phyloP scores from a whole-genome alignment of 2,113 vertebrate species.

The Crocuta crocuta region DNA sequence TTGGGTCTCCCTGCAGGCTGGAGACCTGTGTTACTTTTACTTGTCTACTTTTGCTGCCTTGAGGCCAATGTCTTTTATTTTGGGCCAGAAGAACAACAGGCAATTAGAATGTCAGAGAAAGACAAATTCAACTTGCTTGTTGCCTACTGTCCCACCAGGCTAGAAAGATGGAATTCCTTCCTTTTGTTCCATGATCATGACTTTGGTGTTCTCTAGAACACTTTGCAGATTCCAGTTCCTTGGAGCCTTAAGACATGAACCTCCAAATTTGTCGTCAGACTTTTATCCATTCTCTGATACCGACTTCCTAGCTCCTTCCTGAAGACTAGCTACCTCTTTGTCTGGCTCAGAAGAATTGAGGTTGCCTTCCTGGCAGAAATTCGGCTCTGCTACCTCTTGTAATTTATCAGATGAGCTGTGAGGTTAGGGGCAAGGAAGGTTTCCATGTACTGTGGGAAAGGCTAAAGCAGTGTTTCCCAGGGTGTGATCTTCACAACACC shows the following conservation, averaged over 20 bases:
- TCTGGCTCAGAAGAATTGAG: not conserved
- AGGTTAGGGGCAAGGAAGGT: not conserved
- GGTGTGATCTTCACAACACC: not conserved
- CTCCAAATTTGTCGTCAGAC: not conserved
- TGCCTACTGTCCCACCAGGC: not conserved
- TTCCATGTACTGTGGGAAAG: not conserved
- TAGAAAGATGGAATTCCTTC: not conserved
- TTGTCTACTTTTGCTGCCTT: not conserved
- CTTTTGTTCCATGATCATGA: not conserved
- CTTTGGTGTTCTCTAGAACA: not conserved
- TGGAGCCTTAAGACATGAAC: not conserved
- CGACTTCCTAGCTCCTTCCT: not conserved
- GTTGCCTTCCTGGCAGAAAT: not conserved
- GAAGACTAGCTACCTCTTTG: not conserved
- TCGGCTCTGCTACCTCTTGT: no score
- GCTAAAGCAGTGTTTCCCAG: not conserved
- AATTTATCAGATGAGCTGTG: not conserved
- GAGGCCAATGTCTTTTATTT: not conserved
- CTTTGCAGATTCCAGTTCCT: not conserved
- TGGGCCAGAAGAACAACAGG: not conserved
- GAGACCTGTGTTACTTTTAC: not conserved
- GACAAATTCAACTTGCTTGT: not conserved
- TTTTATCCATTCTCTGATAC: not conserved
- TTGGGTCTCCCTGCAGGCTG: not conserved
- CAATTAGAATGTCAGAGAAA: not conserved